Conservation (phyloP, 2,888 invertebrate species). For the Crossocerus cetratus region DNA sequence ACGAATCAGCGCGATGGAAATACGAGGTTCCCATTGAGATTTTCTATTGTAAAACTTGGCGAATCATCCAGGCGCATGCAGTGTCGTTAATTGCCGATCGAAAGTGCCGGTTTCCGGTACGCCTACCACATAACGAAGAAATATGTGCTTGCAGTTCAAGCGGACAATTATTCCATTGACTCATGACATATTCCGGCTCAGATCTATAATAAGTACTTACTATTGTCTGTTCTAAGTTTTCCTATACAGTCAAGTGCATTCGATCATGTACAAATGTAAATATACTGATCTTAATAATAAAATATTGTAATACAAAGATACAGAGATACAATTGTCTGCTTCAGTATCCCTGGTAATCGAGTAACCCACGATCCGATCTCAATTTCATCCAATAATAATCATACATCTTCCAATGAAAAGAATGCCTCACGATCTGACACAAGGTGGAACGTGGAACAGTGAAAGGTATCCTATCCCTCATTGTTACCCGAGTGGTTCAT, state of each 20-base stretch:
- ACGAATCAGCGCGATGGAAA: conserved; percentile 29
- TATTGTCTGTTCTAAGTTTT: conserved; percentile 48
- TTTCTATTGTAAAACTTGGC: conserved; percentile 17
- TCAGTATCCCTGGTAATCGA: neutral
- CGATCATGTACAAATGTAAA: conserved; percentile 73
- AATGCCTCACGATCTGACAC: too few relatives aligned
- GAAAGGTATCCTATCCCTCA: too few relatives aligned
- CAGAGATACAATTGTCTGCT: conserved; percentile 4
- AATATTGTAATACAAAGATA: conserved; percentile 62
- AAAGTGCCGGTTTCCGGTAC: neutral
- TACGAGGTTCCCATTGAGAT: neutral
- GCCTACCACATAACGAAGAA: neutral
- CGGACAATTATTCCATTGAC: conserved; percentile 12
- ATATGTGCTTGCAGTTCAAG: conserved; percentile 7
- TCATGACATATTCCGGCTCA: conserved; percentile 18
- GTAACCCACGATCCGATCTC: neutral
- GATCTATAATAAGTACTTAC: conserved; percentile 52
- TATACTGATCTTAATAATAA: conserved; percentile 65
- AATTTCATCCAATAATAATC: neutral
- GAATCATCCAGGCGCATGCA: neutral
- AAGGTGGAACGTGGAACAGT: too few relatives aligned
- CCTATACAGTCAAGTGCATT: conserved; percentile 54
- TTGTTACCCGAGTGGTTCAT: too few relatives aligned
- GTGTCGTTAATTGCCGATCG: neutral
- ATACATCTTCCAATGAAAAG: too few relatives aligned